A percentile compares a stretch with the other conserved stretches of the same genome.
These are phyloP conservation scores for Cryptocephalus moraei DNA, from an alignment of 2,888 invertebrate genomes.

Conservation along the genomic window DNA sequence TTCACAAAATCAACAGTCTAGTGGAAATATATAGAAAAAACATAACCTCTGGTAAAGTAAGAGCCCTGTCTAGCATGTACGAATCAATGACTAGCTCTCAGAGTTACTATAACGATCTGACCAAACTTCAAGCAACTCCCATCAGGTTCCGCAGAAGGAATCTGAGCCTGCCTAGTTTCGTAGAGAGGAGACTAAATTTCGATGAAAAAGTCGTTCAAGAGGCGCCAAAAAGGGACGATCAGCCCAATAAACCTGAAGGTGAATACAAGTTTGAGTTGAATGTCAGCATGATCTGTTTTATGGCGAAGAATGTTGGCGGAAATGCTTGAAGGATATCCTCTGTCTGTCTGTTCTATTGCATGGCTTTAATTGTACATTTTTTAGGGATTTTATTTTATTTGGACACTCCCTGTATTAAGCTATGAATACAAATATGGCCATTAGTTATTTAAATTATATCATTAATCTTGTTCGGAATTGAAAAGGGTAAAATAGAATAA, in stretches of 20 bases:
- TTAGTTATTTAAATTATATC: too few species aligned
- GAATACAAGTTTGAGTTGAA: conserved; percentile 9
- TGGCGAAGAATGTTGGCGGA: conserved; percentile 6
- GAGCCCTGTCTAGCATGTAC: conserved; percentile 59
- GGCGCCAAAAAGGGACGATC: conserved; percentile 1
- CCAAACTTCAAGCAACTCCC: conserved; percentile 41
- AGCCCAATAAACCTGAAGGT: conserved; percentile 10
- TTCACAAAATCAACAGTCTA: conserved; percentile 59
- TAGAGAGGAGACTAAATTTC: conserved; percentile 24
- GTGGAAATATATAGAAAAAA: conserved; percentile 48
- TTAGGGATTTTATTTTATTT: background rate
- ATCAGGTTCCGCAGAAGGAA: conserved; percentile 52
- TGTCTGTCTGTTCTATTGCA: too few species aligned
- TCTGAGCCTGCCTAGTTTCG: conserved; percentile 40
- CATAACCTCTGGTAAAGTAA: conserved; percentile 59
- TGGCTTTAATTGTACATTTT: too few species aligned
- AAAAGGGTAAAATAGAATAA: too few species aligned
- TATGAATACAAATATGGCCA: too few species aligned
- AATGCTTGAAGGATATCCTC: too few species aligned
- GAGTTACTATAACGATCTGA: conserved; percentile 42
- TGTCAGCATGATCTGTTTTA: conserved; percentile 14
- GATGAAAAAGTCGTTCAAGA: conserved; percentile 11
- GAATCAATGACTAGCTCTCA: conserved; percentile 50
- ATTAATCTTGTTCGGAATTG: too few species aligned
- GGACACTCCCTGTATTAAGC: background rate